These are phyloP conservation scores for Tenthredo scrophulariae DNA, from an alignment of 2,888 invertebrate genomes.

Conservation along the genomic window DNA sequence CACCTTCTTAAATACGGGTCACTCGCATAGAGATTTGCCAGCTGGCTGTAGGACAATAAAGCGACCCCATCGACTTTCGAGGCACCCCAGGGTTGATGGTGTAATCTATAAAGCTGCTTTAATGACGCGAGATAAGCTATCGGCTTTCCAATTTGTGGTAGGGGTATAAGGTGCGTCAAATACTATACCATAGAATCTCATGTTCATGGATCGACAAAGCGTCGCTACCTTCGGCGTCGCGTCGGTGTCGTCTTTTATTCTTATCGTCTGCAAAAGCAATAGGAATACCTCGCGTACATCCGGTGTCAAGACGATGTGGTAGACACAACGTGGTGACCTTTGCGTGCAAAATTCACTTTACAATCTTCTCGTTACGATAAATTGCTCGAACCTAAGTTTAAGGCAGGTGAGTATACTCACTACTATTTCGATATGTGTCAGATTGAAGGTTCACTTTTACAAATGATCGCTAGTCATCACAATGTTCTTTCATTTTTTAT, in stretches of 20 bases:
- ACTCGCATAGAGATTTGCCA: not conserved
- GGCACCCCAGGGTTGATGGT: not conserved
- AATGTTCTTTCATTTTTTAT: not conserved
- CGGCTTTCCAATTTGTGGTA: not conserved
- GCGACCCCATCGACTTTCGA: conserved; percentile 9
- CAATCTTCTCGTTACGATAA: not conserved
- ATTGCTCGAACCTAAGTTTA: not conserved
- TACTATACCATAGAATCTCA: not conserved
- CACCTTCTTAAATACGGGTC: conserved; percentile 19
- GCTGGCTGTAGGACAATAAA: not conserved
- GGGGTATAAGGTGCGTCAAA: conserved; percentile 11
- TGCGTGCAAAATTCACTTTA: not conserved
- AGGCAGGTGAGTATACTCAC: not conserved
- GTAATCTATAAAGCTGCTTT: conserved; percentile 15
- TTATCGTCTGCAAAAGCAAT: not conserved
- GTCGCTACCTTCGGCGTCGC: not conserved
- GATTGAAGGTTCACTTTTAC: not conserved
- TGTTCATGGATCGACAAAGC: conserved; percentile 15
- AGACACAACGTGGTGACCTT: conserved; percentile 24
- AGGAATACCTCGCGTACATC: not conserved
- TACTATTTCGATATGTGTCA: not conserved
- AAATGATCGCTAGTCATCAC: not conserved
- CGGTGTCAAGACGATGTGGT: not conserved
- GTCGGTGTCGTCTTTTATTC: conserved; percentile 8
- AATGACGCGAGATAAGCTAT: conserved; percentile 43